Percentiles rank a stretch among this genome's conserved stretches.
Evolutionary conservation across 1,140 invertebrate genomes (phyloP).

Genomic region (Triops cancriformis): DNA sequence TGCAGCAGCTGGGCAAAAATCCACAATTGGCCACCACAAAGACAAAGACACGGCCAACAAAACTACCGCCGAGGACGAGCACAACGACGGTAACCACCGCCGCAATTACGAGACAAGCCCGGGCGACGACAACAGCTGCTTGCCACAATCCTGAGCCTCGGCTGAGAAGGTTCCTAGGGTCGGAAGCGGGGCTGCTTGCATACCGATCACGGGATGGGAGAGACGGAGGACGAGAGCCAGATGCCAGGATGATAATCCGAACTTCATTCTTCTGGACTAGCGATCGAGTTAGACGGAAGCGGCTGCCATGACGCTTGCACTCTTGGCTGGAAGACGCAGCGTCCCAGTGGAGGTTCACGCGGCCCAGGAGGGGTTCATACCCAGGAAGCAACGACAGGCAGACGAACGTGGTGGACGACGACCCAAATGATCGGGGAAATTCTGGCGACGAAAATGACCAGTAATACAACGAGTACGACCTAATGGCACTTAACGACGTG

Average conservation of each 20-base stretch:
- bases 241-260: background rate
- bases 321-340: background rate
- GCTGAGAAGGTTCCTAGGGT: background rate
- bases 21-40: constrained; percentile 20
- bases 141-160: background rate
- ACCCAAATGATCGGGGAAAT: background rate
- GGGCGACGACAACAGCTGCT: background rate
- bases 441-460: background rate
- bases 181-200: background rate
- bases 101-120: background rate
- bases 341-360: background rate
- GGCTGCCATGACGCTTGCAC: background rate
- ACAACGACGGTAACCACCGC: background rate
- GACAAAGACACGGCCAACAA: constrained; percentile 8
- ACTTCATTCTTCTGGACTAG: constrained; percentile 14
- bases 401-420: background rate
- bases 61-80: background rate
- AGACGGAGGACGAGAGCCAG: background rate
- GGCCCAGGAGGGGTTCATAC: background rate
- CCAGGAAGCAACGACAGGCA: background rate
- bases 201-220: background rate
- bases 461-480: background rate
- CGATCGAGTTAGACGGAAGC: background rate
- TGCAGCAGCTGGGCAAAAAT: constrained; percentile 28
- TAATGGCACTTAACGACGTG: constrained; percentile 9